phyloP scores from a whole-genome alignment of 2,888 invertebrate species.

The Sipunculus nudus region DNA sequence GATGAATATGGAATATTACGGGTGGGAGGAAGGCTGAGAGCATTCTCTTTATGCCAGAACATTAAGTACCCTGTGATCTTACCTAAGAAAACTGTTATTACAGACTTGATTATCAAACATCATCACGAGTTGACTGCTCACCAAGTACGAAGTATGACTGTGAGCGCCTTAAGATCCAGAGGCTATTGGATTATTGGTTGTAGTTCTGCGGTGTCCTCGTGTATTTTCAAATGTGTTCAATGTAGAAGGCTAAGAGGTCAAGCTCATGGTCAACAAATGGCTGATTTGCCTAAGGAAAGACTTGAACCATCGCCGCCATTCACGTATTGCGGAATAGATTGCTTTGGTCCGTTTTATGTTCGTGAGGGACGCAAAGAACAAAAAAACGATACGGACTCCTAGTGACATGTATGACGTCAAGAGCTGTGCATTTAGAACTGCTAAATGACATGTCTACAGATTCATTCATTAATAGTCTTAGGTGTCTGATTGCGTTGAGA shows the following conservation, averaged over 20 bases:
- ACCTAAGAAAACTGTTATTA: slow-evolving; percentile 57
- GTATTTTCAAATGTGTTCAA: slow-evolving; percentile 16
- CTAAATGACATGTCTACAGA: slow-evolving; percentile 42
- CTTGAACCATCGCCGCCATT: slow-evolving; percentile 40
- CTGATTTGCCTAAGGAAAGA: slow-evolving; percentile 39
- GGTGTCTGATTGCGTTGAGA: slow-evolving; percentile 37
- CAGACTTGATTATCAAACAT: too few species aligned
- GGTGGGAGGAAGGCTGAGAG: too few species aligned
- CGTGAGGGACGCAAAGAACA: slow-evolving; percentile 43
- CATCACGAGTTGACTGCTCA: too few species aligned
- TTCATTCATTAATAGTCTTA: slow-evolving; percentile 41
- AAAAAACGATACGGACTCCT: slow-evolving; percentile 46
- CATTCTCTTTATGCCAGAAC: too few species aligned
- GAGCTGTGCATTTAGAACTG: slow-evolving; percentile 44
- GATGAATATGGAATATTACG: too few species aligned
- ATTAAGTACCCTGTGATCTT: too few species aligned
- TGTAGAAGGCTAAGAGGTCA: slow-evolving; percentile 16
- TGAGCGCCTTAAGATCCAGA: too few species aligned
- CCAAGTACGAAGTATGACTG: too few species aligned
- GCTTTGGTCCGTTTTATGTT: slow-evolving; percentile 45
- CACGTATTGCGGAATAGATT: slow-evolving; percentile 41
- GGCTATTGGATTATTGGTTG: too few species aligned
- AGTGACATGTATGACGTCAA: slow-evolving; percentile 42
- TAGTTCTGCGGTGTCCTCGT: not conserved
- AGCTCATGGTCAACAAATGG: slow-evolving; percentile 23